These are phyloP conservation scores for Chydorus sphaericus DNA, from an alignment of 2,888 invertebrate species.

Conservation along the genomic window DNA sequence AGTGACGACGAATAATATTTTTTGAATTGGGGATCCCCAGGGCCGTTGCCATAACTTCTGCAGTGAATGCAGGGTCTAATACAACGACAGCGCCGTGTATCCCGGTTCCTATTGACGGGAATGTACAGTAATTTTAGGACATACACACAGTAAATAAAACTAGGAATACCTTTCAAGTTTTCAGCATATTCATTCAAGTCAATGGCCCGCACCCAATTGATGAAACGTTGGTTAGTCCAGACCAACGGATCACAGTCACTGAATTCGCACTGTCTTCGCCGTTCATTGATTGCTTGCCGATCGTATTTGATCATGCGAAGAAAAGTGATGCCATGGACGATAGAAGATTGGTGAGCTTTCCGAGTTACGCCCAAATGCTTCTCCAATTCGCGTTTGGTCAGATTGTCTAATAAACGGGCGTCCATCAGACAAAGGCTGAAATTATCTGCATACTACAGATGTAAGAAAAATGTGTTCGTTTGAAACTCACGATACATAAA, in stretches of 20 bases:
- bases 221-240: slow-evolving; percentile 89
- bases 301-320: slow-evolving; percentile 84
- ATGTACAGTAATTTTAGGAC: background rate
- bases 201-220: slow-evolving; percentile 84
- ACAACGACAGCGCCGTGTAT: slow-evolving; percentile 89
- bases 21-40: slow-evolving; percentile 83
- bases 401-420: slow-evolving; percentile 79
- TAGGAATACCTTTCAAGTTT: slow-evolving; percentile 68
- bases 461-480: slow-evolving; percentile 11
- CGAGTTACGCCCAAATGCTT: slow-evolving; percentile 81
- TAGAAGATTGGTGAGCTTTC: slow-evolving; percentile 87
- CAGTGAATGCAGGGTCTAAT: slow-evolving; percentile 81
- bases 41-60: slow-evolving; percentile 80
- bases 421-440: slow-evolving; percentile 82
- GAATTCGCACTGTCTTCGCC: slow-evolving; percentile 39
- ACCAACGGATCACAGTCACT: slow-evolving; percentile 82
- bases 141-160: too few relatives aligned
- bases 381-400: slow-evolving; percentile 86
- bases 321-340: slow-evolving; percentile 84
- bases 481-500: slow-evolving; percentile 10
- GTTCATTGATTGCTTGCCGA: slow-evolving; percentile 39
- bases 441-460: slow-evolving; percentile 62
- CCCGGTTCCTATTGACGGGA: slow-evolving; percentile 72
- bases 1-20: slow-evolving; percentile 80
- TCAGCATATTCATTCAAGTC: slow-evolving; percentile 87